Evolutionary conservation across 2,888 invertebrate genomes (phyloP), one percentile per base, ranked within the genome.

Genomic region (Branchellion lobata): DNA sequence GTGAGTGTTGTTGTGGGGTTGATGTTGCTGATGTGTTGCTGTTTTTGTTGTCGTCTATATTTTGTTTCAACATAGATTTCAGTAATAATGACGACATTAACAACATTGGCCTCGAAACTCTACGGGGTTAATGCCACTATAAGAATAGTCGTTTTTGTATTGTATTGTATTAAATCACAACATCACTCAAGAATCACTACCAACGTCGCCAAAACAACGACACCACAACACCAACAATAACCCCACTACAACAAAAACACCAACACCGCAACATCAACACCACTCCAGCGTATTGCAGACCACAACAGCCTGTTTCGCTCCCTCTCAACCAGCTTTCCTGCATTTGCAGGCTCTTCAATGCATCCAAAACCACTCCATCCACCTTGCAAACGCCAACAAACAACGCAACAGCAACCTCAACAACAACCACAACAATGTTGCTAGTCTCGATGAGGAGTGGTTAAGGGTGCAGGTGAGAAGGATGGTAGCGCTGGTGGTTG

Each of bases 1-100:
- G 88, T 88, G 82, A 80, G 82, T 21, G n/a, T 34, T 40, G 33
- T 74, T 74, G 24, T 31, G 8, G 40, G 8, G 5, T 5, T 40
- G 5, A 14, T 40, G 5, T 5, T 40, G 5, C 0, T 34, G 11
- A 33, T 24, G n/a, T 29, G 31, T 27, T 71, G n/a, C 8, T 71
- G n/a, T 27, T 27, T 71, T 71, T 33, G 29, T 8, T 71, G n/a
- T 31, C 8, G n/a, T 71, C n/a, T 3, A 3, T 21, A 11, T 71
- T 71, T 8, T 33, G n/a, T n/a, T n/a, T n/a, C 14, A 68, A 24
- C 27, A 14, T 14, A 21, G 14, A 24, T 18, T 68, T 68, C 27
- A 18, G 27, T 24, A 24, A 21, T 18, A 68, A 24, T 68, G 68
- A 14, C 27, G 68, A 21, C 27, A n/a, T n/a, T n/a, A n/a, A n/a